A percentile compares a stretch with the other conserved stretches of the same genome.
These are phyloP conservation scores for Cyphomyrus plagiostoma DNA, from an alignment of 2,113 vertebrate species.

Conservation along the genomic window DNA sequence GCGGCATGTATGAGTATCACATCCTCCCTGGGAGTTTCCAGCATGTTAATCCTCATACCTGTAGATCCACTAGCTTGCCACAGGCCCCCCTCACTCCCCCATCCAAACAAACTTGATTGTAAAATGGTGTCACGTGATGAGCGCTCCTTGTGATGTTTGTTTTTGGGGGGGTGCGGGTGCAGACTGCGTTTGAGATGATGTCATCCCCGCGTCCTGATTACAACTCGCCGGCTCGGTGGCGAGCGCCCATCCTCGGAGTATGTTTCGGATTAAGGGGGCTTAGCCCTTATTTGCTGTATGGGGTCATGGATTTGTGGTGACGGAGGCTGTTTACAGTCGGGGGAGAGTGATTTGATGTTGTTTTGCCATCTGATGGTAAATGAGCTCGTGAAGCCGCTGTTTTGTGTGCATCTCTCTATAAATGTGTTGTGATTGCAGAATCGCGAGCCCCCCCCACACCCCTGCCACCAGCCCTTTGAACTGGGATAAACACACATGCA, in stretches of 20 bases:
- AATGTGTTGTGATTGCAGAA: not conserved
- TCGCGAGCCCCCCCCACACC: not conserved
- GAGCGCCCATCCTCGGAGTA: not conserved
- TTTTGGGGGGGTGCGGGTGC: not conserved
- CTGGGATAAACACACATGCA: not conserved
- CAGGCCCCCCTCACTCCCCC: not conserved
- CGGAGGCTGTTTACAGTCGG: conserved; percentile 7
- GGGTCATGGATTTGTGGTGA: conserved; percentile 18
- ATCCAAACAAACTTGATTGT: not conserved
- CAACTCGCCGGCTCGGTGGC: not conserved
- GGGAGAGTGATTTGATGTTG: conserved; percentile 6
- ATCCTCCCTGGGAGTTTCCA: not conserved
- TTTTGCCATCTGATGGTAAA: not conserved
- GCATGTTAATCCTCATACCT: not conserved
- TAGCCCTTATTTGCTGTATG: conserved; percentile 3
- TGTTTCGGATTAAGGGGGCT: conserved; percentile 6
- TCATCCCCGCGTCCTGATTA: not conserved
- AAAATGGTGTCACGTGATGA: not conserved
- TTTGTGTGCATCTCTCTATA: not conserved
- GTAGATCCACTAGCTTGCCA: not conserved
- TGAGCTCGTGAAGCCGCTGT: not conserved
- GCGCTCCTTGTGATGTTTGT: not conserved
- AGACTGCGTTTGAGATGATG: not conserved
- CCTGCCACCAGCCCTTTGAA: not conserved
- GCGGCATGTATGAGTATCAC: not conserved